Evolutionary conservation across 2,113 vertebrate genomes (phyloP).

Genomic region (Sakesphorus luctuosus): DNA sequence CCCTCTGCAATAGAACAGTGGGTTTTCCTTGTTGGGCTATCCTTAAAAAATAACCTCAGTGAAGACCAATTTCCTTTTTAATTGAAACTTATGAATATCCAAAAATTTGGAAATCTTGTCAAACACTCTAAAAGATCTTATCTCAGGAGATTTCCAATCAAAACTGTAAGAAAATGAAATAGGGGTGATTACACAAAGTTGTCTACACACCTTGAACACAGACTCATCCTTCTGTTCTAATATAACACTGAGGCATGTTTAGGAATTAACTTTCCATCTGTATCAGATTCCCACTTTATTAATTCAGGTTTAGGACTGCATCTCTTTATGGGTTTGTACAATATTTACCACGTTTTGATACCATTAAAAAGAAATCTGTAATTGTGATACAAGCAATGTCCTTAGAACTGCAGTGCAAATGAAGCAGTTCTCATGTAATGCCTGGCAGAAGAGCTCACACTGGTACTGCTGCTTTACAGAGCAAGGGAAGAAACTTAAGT

Average conservation of each 20-base stretch:
- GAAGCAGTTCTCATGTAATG: neutral
- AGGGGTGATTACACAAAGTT: neutral
- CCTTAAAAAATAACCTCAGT: neutral
- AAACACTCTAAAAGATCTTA: neutral
- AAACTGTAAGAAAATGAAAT: neutral
- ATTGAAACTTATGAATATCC: neutral
- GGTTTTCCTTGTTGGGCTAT: neutral
- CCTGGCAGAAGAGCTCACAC: neutral
- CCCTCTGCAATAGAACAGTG: neutral
- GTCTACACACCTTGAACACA: neutral
- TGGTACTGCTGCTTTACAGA: neutral
- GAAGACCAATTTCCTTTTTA: neutral
- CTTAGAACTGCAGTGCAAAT: neutral
- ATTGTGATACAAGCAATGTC: neutral
- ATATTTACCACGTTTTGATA: neutral
- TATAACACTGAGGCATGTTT: neutral
- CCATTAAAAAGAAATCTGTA: neutral
- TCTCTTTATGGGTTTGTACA: neutral
- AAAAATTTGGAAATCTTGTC: neutral
- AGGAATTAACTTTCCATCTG: neutral
- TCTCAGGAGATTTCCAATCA: neutral
- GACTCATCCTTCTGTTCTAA: neutral
- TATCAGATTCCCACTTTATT: neutral
- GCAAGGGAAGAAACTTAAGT: neutral
- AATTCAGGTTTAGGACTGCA: neutral